phyloP scores from a whole-genome alignment of 2,797 vertebrate genomes.

The Rhyacichthys aspro region DNA sequence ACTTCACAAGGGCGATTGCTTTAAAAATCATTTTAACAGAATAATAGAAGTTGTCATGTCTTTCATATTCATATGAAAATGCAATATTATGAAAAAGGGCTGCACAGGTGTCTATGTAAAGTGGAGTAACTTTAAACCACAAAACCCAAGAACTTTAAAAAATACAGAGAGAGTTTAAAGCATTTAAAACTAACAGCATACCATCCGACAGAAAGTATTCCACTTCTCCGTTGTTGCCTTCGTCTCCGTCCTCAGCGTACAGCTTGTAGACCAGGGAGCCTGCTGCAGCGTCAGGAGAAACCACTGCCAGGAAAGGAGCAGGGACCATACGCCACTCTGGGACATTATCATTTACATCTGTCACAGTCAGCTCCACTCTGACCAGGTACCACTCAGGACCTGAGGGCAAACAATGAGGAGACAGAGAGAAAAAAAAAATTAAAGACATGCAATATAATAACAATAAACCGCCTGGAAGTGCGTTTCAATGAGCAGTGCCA shows the following conservation, averaged over 20 bases:
- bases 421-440: background rate
- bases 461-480: too few species aligned
- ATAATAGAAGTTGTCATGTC: too few species aligned
- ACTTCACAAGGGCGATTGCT: too few species aligned
- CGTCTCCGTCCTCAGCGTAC: constrained; percentile 84
- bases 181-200: constrained; percentile 50
- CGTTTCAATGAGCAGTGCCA: background rate
- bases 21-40: too few species aligned
- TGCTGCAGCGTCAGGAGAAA: constrained; percentile 73
- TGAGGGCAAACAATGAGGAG: constrained; percentile 34
- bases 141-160: too few species aligned
- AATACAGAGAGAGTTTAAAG: background rate
- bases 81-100: too few species aligned
- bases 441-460: too few species aligned
- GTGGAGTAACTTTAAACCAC: too few species aligned
- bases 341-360: constrained; percentile 86
- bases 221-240: constrained; percentile 84
- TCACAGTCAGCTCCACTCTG: constrained; percentile 82
- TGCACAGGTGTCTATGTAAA: too few species aligned
- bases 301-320: constrained; percentile 83
- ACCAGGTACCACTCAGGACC: constrained; percentile 87
- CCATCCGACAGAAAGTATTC: constrained; percentile 90
- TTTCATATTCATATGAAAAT: too few species aligned
- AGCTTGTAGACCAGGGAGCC: constrained; percentile 86
- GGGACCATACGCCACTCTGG: constrained; percentile 89